phyloP scores from a whole-genome alignment of 2,888 invertebrate species.

The Xanthostigma xanthostigma region DNA sequence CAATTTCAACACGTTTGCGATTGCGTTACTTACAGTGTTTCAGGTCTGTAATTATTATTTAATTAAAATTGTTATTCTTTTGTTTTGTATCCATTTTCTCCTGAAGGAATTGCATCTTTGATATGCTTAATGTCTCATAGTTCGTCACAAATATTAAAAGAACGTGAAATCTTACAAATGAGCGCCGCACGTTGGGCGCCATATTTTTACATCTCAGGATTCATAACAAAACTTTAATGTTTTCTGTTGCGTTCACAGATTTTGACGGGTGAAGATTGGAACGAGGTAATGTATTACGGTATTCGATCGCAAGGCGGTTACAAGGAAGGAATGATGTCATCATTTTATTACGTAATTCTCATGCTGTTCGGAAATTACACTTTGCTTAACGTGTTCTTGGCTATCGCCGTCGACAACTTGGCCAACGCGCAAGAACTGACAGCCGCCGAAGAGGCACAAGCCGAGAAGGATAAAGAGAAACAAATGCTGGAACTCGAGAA shows the following conservation, averaged over 20 bases:
- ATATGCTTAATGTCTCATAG: no score
- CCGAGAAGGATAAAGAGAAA: conserved; percentile 86
- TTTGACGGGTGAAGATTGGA: conserved; percentile 99
- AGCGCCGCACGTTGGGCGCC: no score
- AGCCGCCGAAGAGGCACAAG: conserved; percentile 97
- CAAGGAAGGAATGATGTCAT: conserved; percentile 86
- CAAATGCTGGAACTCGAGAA: conserved; percentile 85
- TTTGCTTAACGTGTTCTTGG: conserved; percentile 99
- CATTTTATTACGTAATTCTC: conserved; percentile 95
- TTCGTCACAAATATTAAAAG: no score
- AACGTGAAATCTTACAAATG: background rate
- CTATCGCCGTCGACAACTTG: conserved; percentile 99
- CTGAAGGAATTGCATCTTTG: no score
- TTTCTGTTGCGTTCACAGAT: conserved; percentile 48
- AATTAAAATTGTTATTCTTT: background rate
- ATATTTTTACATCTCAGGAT: no score
- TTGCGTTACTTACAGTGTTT: conserved; percentile 98
- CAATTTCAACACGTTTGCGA: conserved; percentile 99
- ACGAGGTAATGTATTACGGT: conserved; percentile 99
- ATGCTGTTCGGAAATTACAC: conserved; percentile 99
- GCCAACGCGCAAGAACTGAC: conserved; percentile 99
- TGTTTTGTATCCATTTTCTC: background rate
- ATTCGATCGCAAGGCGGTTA: conserved; percentile 94
- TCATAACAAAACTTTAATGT: background rate
- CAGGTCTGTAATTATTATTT: conserved; percentile 49